These are phyloP conservation scores for Alces alces DNA, from an alignment of 2,113 vertebrate genomes.

Conservation along the genomic window DNA sequence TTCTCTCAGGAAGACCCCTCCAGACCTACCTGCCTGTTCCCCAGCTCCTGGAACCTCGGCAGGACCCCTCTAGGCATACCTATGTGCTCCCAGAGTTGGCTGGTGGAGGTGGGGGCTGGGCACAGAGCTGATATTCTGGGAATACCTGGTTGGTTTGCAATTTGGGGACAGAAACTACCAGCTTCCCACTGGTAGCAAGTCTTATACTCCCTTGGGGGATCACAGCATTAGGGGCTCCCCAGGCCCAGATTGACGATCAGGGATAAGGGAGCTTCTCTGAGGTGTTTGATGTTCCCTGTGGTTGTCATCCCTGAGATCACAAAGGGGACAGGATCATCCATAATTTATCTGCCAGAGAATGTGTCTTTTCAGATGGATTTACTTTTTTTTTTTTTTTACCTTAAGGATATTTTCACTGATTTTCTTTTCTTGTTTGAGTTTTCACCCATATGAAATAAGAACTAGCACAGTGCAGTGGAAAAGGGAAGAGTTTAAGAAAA, in stretches of 20 bases:
- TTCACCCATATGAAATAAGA: slow-evolving; percentile 24
- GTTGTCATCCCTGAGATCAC: slow-evolving; percentile 19
- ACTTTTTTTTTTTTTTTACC: background rate
- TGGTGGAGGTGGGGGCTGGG: background rate
- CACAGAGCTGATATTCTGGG: background rate
- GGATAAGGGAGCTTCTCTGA: slow-evolving; percentile 11
- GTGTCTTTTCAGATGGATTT: slow-evolving; percentile 40
- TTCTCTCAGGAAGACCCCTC: slow-evolving; percentile 23
- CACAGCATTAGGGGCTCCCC: background rate
- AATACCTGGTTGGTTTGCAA: background rate
- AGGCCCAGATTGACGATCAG: background rate
- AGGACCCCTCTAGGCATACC: background rate
- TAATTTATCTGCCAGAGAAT: slow-evolving; percentile 53
- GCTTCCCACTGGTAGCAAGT: background rate
- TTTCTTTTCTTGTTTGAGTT: slow-evolving; percentile 50
- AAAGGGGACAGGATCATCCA: slow-evolving; percentile 29
- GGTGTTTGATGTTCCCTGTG: background rate
- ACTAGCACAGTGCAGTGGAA: background rate
- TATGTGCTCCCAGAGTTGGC: background rate
- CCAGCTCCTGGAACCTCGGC: background rate
- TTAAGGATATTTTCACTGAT: slow-evolving; percentile 46
- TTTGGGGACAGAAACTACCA: background rate
- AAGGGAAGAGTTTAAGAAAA: slow-evolving; percentile 30
- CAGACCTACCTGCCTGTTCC: background rate
- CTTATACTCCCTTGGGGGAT: background rate